Evolutionary conservation across 2,888 invertebrate genomes (phyloP), one percentile per base, ranked within the genome.

Genomic region (Helobdella robusta): DNA sequence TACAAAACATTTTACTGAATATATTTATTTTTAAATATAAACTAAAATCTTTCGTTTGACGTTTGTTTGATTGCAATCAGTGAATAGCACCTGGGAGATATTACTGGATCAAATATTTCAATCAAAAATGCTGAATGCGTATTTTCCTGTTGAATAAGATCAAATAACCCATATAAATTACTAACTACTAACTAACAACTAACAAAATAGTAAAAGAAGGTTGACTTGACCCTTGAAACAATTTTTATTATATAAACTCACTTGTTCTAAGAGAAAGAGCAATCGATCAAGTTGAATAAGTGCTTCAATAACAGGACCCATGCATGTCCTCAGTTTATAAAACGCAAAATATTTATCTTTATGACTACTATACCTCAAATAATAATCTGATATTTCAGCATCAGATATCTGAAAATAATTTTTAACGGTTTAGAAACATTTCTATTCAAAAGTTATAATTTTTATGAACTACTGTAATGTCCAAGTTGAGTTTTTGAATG

Each of bases 61-160:
- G n/a, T n/a, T 60, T 46, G n/a, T 32, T 62, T 62, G 4, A 6
- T 32, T 4, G 69, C 69, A 20, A 69, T 36, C 15, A 69, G 5
- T n/a, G 68, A 86, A 78, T 87, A 87, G 80, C 88, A 89, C 71
- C 91, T 82, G 2, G 92, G 92, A 0, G 91, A 92, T 67, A 87
- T 79, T 0, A 87, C 82, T 5, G 90, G 87, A 82, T 92, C 87
- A 80, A 92, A 92, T 68, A 92, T 79, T 73, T 86, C 85, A 30
- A 89, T 85, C 67, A 91, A 77, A 80, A 82, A 85, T 23, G 85
- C 83, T 68, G 83, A 80, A 1, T 35, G 15, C 32, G 66, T 64
- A 20, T 32, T 5, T 8, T 69, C 69, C 69, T 69, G 59, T 2
- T 20, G 48, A n/a, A n/a, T n/a, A n/a, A n/a, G n/a, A n/a, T n/a